phyloP scores from a whole-genome alignment of 2,888 invertebrate species.

The Caenorhabditis sp. region DNA sequence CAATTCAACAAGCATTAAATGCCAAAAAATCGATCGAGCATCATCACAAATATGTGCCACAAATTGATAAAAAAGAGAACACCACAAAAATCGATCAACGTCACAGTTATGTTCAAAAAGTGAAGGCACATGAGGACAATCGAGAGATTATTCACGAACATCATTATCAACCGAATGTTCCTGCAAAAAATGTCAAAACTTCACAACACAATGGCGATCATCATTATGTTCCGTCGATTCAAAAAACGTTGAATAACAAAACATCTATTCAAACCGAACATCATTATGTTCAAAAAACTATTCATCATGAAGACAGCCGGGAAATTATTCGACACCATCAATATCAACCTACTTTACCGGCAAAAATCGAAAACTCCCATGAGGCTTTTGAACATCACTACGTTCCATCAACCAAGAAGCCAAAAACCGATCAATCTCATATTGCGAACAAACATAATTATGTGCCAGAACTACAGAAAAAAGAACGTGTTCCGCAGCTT shows the following conservation, averaged over 20 bases:
- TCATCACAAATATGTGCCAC: constrained; percentile 22
- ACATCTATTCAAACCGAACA: not conserved
- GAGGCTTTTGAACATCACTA: constrained; percentile 17
- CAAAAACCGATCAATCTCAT: constrained; percentile 2
- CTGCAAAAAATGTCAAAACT: not conserved
- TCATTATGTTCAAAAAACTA: constrained; percentile 1
- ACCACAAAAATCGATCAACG: not conserved
- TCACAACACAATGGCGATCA: constrained; percentile 2
- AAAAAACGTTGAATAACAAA: not conserved
- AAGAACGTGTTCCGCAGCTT: not conserved
- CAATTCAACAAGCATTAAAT: constrained; percentile 2
- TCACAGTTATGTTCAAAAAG: constrained; percentile 18
- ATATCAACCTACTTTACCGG: not conserved
- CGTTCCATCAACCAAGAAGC: constrained; percentile 13
- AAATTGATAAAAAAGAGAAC: not conserved
- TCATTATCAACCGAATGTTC: constrained; percentile 13
- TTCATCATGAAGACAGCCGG: not conserved
- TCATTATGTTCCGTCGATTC: constrained; percentile 8
- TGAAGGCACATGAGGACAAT: constrained; percentile 7
- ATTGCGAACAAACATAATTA: constrained; percentile 23
- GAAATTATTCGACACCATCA: not conserved
- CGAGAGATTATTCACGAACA: not conserved
- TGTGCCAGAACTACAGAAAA: not conserved
- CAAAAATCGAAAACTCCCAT: not conserved
- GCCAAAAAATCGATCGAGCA: constrained; percentile 7